Evolutionary conservation across 2,113 vertebrate genomes (phyloP).

Genomic region (Regulus satrapa): DNA sequence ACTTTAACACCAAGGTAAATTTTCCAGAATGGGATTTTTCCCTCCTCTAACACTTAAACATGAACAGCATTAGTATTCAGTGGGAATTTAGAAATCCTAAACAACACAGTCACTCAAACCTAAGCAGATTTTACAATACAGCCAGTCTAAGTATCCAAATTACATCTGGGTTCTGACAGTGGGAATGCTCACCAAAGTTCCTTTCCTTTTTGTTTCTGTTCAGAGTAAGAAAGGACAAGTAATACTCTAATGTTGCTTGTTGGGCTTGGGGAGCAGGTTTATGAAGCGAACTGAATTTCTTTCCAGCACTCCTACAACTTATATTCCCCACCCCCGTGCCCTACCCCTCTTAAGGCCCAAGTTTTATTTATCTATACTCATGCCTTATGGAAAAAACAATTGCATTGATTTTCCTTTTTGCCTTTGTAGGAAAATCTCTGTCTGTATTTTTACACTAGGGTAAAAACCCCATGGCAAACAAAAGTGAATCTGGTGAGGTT

Average conservation of each 20-base stretch:
- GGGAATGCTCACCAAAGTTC: neutral
- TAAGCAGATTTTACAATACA: accelerated
- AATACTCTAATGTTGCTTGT: neutral
- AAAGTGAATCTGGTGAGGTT: neutral
- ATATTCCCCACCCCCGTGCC: neutral
- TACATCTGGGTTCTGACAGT: neutral
- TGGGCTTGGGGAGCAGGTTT: accelerated
- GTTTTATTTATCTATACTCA: constrained; percentile 29
- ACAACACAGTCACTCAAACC: accelerated
- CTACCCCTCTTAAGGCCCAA: neutral
- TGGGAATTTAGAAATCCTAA: neutral
- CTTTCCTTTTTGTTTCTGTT: neutral
- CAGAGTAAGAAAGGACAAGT: neutral
- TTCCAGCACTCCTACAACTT: neutral
- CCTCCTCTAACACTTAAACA: neutral
- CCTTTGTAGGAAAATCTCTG: neutral
- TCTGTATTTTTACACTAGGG: neutral
- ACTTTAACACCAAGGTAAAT: neutral
- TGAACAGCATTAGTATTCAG: neutral
- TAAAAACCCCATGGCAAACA: neutral
- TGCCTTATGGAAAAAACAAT: neutral
- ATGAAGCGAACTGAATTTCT: neutral
- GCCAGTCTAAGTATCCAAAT: neutral
- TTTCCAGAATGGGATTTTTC: neutral
- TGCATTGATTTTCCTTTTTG: neutral